Conservation (phyloP, 2,797 vertebrate species). For the Scarus forsteni region DNA sequence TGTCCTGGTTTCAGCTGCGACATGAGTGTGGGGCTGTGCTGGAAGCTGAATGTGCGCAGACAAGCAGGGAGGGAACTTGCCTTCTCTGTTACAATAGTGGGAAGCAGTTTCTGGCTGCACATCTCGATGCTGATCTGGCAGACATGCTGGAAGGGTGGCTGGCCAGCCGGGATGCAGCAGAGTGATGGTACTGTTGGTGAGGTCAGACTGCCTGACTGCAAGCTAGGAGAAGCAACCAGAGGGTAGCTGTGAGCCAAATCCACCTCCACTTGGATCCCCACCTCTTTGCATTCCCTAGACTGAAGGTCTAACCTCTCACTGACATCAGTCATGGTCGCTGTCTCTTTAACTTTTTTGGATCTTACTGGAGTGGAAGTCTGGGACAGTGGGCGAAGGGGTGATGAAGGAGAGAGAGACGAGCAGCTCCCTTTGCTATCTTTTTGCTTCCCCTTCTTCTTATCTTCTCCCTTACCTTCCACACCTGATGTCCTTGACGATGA, state of each 20-base stretch:
- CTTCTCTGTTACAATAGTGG: neutral
- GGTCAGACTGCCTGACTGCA: conserved; percentile 25
- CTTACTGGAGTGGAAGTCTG: neutral
- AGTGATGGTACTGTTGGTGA: conserved; percentile 26
- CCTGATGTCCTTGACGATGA: neutral
- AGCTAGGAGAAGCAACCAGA: conserved; percentile 42
- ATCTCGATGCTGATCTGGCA: conserved; percentile 76
- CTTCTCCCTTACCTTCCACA: neutral
- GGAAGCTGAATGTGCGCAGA: conserved; percentile 39
- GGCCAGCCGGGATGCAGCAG: conserved; percentile 30
- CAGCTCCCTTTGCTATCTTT: conserved; percentile 1
- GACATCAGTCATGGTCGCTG: conserved; percentile 83
- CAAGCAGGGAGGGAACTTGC: conserved; percentile 46
- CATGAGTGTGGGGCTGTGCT: conserved; percentile 11
- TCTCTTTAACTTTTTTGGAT: conserved; percentile 80
- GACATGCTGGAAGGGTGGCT: conserved; percentile 42
- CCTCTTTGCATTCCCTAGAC: conserved; percentile 75
- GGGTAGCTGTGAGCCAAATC: conserved; percentile 63
- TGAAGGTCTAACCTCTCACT: conserved; percentile 27
- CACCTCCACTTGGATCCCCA: conserved; percentile 87
- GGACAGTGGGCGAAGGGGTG: neutral
- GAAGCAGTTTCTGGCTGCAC: conserved; percentile 48
- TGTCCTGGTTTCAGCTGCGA: neutral
- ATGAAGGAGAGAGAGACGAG: conserved; percentile 8
- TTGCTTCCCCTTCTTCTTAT: conserved; percentile 17